phyloP scores from a whole-genome alignment of 37 sponge, comb jelly and placozoan genomes.

The Bolinopsis microptera region DNA sequence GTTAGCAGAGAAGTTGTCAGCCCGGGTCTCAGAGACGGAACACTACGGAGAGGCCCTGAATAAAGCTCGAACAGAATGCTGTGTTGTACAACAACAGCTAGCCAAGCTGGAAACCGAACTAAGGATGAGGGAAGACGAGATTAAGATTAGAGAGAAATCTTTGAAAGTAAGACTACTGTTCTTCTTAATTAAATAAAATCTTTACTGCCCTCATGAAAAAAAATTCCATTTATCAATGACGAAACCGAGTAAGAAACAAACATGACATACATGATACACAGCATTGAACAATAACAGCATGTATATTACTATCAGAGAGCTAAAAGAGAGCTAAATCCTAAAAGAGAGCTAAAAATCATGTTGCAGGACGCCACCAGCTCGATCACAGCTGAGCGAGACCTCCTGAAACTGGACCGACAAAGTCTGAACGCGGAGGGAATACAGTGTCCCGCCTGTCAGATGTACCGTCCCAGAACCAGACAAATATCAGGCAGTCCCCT shows the following conservation, averaged over 20 bases:
- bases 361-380: background rate
- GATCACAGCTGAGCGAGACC: slow-evolving; percentile 31
- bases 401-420: slow-evolving; percentile 26
- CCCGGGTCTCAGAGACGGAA: slow-evolving; percentile 26
- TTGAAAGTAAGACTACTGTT: background rate
- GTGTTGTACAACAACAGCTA: slow-evolving; percentile 38
- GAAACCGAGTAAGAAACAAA: too few species aligned
- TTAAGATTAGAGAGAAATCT: slow-evolving; percentile 4
- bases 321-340: too few species aligned
- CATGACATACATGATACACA: too few species aligned
- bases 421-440: slow-evolving; percentile 48
- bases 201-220: too few species aligned
- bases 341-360: background rate
- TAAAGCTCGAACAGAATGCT: background rate
- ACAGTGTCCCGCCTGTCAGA: slow-evolving; percentile 51
- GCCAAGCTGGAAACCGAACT: slow-evolving; percentile 51
- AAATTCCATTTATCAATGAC: too few species aligned
- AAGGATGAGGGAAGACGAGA: slow-evolving; percentile 64
- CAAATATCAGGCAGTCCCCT: background rate
- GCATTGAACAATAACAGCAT: too few species aligned
- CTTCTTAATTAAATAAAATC: too few species aligned
- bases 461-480: slow-evolving; percentile 15
- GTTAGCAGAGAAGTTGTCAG: slow-evolving; percentile 44
- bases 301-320: too few species aligned
- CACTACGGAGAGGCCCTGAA: slow-evolving; percentile 32